These are phyloP conservation scores for Eupeodes corollae DNA, from an alignment of 1,140 invertebrate species.

Conservation along the genomic window DNA sequence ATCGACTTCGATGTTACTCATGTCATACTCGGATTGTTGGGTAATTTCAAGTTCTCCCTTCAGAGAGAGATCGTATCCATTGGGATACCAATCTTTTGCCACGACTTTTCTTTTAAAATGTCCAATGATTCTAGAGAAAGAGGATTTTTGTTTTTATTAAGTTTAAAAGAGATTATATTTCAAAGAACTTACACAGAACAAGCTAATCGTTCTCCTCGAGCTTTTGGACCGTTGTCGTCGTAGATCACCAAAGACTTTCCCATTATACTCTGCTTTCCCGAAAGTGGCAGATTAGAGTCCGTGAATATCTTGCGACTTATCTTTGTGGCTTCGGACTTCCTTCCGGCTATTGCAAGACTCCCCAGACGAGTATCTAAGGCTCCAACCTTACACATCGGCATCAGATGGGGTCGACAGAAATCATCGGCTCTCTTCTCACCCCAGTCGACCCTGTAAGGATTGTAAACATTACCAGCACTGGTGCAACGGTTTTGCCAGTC, in stretches of 20 bases:
- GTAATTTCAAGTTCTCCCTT: slow-evolving; percentile 67
- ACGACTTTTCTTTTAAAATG: slow-evolving; percentile 72
- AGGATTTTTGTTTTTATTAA: slow-evolving; percentile 1
- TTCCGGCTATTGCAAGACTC: slow-evolving; percentile 60
- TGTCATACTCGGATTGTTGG: slow-evolving; percentile 76
- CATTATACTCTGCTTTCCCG: slow-evolving; percentile 61
- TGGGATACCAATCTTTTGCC: slow-evolving; percentile 75
- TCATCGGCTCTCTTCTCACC: slow-evolving; percentile 40
- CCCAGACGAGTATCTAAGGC: slow-evolving; percentile 60
- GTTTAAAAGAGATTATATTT: slow-evolving; percentile 1
- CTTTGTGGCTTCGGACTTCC: slow-evolving; percentile 47
- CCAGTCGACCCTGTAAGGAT: slow-evolving; percentile 63
- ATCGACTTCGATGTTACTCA: slow-evolving; percentile 65
- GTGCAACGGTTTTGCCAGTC: slow-evolving; percentile 78
- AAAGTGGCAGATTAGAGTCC: slow-evolving; percentile 64
- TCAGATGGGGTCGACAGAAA: slow-evolving; percentile 42
- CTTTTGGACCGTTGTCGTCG: slow-evolving; percentile 75
- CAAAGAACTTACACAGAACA: slow-evolving; percentile 61
- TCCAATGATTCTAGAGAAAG: slow-evolving; percentile 51
- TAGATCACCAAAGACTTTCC: slow-evolving; percentile 80
- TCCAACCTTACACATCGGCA: slow-evolving; percentile 53
- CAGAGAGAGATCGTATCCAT: slow-evolving; percentile 50
- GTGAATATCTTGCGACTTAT: slow-evolving; percentile 67
- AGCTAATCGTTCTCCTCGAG: slow-evolving; percentile 73
- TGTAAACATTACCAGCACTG: slow-evolving; percentile 65